Base-by-base conservation (phyloP, 2,888 invertebrate species). In the Sycophila texana region DNA sequence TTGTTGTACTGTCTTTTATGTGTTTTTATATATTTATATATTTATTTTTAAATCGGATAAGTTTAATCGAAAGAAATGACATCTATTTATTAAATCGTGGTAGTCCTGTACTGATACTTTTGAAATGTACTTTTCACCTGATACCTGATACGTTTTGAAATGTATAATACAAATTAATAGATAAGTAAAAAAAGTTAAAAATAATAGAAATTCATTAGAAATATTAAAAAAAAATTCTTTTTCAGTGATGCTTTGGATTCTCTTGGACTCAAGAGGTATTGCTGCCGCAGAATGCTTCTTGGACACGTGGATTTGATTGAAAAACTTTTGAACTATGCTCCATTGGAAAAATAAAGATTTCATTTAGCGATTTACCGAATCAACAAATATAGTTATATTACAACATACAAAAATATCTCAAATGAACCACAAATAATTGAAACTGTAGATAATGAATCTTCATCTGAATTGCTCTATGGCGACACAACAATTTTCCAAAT, bases 291-390 rank as follows among this genome's bases (percentile, higher is more conserved):
- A 84, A 99, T 99, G 99, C 92, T 99, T 22, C 93, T 99, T 0
- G 97, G 99, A 7, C 99, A 99, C 89, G 99, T 99, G 0, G 99
- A 99, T 91, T 93, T 99, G n/a, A 99, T 99, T 90, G 99, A 99
- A 91, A 99, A 99, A 91, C 93, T 99, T n/a, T 93, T 99, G 58
- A 99, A 99, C 92, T 99, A 99, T 90, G 98, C 99, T 47, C 99
- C 99, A 0, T 91, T 99, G 74, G 99, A 99, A 90, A 99, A 99
- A 91, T 98, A 93, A 91, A 86, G 0, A 39, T 10, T 68, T 10
- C 4, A 47, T 39, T 63, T 4, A 20, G 2, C 60, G 26, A 18
- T 2, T 51, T 20, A 0, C 47, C 39, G 20, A 49, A 20, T 16
- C 3, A 51, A 63, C 16, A 20, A n/a, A 26, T 26, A 18, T 39